phyloP scores from a whole-genome alignment of 2,888 invertebrate genomes.

The Callyntrura sp. region DNA sequence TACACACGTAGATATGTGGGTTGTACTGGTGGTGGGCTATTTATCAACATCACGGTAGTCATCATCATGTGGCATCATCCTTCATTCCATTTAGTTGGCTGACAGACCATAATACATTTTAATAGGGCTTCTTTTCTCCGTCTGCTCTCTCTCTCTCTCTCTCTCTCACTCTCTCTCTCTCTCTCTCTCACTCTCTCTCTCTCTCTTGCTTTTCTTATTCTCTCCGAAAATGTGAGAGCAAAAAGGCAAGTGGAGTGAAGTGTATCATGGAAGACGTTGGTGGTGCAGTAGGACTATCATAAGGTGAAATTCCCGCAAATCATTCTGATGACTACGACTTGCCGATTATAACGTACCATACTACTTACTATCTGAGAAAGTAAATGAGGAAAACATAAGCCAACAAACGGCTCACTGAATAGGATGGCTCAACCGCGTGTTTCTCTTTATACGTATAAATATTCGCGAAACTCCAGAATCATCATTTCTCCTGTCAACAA shows the following conservation, averaged over 20 bases:
- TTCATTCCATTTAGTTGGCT: conserved; percentile 7
- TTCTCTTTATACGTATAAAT: not conserved
- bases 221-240: not conserved
- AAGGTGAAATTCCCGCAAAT: not conserved
- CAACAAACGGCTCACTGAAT: not conserved
- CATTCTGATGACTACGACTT: not conserved
- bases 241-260: not conserved
- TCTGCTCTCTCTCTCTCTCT: not conserved
- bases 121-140: conserved; percentile 36
- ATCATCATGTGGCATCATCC: conserved; percentile 29
- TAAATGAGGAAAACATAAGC: not conserved
- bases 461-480: not conserved
- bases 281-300: not conserved
- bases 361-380: not conserved
- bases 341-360: not conserved
- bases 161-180: not conserved
- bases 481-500: conserved; percentile 21
- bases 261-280: not conserved
- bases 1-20: not conserved
- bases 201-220: not conserved
- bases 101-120: conserved; percentile 34
- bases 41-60: conserved; percentile 4
- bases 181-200: too few species aligned
- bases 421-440: not conserved
- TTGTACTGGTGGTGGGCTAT: conserved; percentile 12